Conservation (phyloP, 2,113 vertebrate genomes). For the Tretioscincus oriximinensis region DNA sequence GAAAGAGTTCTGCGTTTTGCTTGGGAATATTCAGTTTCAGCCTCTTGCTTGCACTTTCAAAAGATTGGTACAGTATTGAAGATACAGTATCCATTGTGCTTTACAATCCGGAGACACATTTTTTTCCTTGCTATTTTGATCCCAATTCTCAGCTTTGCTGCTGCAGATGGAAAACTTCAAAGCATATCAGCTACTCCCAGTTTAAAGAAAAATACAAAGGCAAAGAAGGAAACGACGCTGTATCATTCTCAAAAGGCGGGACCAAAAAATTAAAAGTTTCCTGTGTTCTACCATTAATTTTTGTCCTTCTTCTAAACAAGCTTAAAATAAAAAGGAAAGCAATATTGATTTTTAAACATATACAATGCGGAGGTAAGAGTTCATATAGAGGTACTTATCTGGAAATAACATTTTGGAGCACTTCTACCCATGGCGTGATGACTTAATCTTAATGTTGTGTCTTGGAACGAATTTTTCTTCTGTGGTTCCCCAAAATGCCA, state of each 20-base stretch:
- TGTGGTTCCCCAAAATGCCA: constrained; percentile 26
- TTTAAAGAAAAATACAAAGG: constrained; percentile 59
- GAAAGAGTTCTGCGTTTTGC: constrained; percentile 29
- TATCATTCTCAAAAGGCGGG: constrained; percentile 67
- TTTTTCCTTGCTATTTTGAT: constrained; percentile 49
- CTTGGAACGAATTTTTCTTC: constrained; percentile 27
- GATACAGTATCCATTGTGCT: constrained; percentile 41
- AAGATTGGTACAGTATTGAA: constrained; percentile 62
- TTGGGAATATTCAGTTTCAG: constrained; percentile 43
- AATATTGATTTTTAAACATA: constrained; percentile 63
- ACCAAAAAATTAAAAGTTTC: constrained; percentile 75
- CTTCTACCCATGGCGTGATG: constrained; percentile 55
- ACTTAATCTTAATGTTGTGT: constrained; percentile 48
- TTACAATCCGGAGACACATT: constrained; percentile 60
- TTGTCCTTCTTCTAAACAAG: constrained; percentile 61
- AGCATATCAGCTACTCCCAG: constrained; percentile 51
- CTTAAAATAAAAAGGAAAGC: constrained; percentile 63
- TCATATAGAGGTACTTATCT: constrained; percentile 50
- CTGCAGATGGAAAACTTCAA: constrained; percentile 12
- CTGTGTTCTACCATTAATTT: constrained; percentile 62
- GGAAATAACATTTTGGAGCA: constrained; percentile 61
- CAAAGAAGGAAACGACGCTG: constrained; percentile 64
- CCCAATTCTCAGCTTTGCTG: constrained; percentile 52
- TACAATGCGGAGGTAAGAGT: constrained; percentile 1
- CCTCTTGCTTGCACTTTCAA: constrained; percentile 56